phyloP scores from a whole-genome alignment of 1,140 invertebrate genomes.

The Habropoda laboriosa region DNA sequence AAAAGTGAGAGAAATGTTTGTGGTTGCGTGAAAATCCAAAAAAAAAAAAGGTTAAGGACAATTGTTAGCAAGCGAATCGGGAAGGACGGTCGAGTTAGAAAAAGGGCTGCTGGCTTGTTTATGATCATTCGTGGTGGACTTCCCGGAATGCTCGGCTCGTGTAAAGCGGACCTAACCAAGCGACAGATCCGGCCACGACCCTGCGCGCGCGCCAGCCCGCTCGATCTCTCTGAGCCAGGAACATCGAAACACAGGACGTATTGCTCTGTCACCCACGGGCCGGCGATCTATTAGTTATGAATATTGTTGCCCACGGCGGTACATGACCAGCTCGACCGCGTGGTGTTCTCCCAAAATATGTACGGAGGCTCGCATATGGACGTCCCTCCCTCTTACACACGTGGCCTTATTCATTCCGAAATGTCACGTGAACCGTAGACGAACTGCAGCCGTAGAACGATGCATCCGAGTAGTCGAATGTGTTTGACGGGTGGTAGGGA shows the following conservation, averaged over 20 bases:
- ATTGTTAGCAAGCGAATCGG: conserved; percentile 18
- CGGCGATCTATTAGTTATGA: conserved; percentile 81
- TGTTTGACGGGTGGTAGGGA: too few relatives aligned
- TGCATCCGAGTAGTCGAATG: neutral
- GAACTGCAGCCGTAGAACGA: neutral
- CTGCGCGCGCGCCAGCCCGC: conserved; percentile 5
- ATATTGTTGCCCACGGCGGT: conserved; percentile 80
- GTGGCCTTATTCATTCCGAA: conserved; percentile 73
- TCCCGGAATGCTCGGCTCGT: conserved; percentile 74
- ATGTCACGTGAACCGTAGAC: conserved; percentile 75
- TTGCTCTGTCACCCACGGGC: conserved; percentile 79
- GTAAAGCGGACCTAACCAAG: conserved; percentile 65
- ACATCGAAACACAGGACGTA: conserved; percentile 79
- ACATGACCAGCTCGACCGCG: conserved; percentile 72
- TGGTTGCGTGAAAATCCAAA: neutral
- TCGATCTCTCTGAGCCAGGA: conserved; percentile 58
- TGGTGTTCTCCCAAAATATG: conserved; percentile 77
- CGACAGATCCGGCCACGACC: conserved; percentile 71
- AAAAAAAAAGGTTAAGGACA: neutral
- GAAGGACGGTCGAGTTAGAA: conserved; percentile 45
- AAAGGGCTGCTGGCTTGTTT: conserved; percentile 56
- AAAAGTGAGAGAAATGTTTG: too few relatives aligned
- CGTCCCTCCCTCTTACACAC: conserved; percentile 52
- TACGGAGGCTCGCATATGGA: conserved; percentile 65
- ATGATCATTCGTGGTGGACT: conserved; percentile 62